These are phyloP conservation scores for Tragelaphus scriptus DNA, from an alignment of 2,113 vertebrate species.

Conservation along the genomic window DNA sequence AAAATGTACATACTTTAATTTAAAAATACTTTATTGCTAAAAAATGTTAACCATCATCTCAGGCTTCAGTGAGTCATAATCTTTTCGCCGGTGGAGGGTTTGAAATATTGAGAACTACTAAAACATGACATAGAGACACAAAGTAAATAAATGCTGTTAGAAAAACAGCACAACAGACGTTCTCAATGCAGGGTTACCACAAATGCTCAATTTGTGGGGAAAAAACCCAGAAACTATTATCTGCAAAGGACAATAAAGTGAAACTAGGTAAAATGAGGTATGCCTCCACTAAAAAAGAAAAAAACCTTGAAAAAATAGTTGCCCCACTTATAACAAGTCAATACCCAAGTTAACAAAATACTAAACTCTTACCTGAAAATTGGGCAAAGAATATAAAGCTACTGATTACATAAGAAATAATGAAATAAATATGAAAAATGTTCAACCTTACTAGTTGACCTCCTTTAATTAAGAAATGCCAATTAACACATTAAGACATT, in stretches of 20 bases:
- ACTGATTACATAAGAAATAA: constrained; percentile 51
- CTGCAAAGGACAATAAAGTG: not conserved
- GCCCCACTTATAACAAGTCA: constrained; percentile 12
- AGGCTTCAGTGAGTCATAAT: not conserved
- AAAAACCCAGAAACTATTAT: not conserved
- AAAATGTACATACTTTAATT: not conserved
- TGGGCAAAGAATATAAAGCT: constrained; percentile 13
- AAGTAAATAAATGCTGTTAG: not conserved
- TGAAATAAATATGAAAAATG: constrained; percentile 55
- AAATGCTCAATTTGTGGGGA: not conserved
- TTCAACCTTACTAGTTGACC: constrained; percentile 30
- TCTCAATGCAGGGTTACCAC: not conserved
- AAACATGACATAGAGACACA: not conserved
- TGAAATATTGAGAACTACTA: not conserved
- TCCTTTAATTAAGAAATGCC: constrained; percentile 62
- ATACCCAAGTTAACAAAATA: constrained; percentile 42
- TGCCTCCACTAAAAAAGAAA: not conserved
- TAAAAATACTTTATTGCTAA: not conserved
- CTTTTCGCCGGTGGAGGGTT: not conserved
- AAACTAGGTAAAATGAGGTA: not conserved
- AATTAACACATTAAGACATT: constrained; percentile 55
- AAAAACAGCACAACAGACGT: not conserved
- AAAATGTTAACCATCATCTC: not conserved
- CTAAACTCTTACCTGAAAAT: constrained; percentile 22
- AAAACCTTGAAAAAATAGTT: not conserved